Percentiles rank a stretch among this genome's conserved stretches.
Evolutionary conservation across 2,888 invertebrate genomes (phyloP).

Genomic region (Himalopsyche tibetana): DNA sequence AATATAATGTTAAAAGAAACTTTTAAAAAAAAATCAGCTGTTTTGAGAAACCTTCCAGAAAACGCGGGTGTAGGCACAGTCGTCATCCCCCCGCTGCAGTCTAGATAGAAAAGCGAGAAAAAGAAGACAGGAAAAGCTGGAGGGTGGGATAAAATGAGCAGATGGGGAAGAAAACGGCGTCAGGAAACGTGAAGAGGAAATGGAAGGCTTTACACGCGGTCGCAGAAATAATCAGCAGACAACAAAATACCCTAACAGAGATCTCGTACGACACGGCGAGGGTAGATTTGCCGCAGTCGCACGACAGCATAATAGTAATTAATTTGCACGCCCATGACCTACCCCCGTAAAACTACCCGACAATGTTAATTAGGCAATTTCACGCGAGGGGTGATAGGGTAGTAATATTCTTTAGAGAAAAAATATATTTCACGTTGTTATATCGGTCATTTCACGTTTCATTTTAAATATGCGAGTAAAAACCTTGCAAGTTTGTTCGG

Average conservation of each 20-base stretch:
- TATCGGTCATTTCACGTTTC: too few relatives aligned
- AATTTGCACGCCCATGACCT: constrained; percentile 11
- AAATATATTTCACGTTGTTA: too few relatives aligned
- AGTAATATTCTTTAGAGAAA: too few relatives aligned
- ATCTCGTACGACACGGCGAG: not conserved
- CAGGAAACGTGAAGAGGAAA: constrained; percentile 64
- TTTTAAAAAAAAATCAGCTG: too few relatives aligned
- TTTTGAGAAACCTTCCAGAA: too few relatives aligned
- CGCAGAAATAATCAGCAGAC: constrained; percentile 33
- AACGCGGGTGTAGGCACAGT: too few relatives aligned
- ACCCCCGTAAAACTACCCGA: constrained; percentile 1
- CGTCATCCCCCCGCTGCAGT: not conserved
- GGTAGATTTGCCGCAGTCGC: constrained; percentile 13
- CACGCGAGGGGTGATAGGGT: not conserved
- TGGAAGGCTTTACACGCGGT: constrained; percentile 61
- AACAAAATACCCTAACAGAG: not conserved
- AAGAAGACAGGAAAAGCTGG: constrained; percentile 2
- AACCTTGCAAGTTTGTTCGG: too few relatives aligned
- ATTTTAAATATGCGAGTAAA: too few relatives aligned
- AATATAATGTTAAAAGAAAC: too few relatives aligned
- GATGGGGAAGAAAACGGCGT: constrained; percentile 6
- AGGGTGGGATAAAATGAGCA: not conserved
- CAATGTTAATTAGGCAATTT: constrained; percentile 17
- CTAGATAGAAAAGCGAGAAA: constrained; percentile 33
- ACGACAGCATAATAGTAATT: not conserved